Base-by-base conservation (phyloP, 2,888 invertebrate species). In the Scaptomyza caliginosa region DNA sequence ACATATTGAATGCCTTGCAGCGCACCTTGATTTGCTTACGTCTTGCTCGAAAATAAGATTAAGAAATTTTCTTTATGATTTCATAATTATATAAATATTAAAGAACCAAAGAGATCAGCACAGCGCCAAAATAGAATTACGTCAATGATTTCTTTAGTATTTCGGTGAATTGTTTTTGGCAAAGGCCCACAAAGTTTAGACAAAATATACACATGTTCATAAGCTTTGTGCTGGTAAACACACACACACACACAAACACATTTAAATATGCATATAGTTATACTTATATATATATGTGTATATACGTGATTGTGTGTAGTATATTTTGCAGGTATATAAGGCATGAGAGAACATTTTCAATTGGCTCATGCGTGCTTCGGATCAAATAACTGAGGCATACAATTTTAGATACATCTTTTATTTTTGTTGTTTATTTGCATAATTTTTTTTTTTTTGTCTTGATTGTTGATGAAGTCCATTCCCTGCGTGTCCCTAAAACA, bases 81-180 rank as follows among this genome's bases (percentile, higher is more conserved):
- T 87, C 88, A 83, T 83, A 87, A 85, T 79, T 87, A 73, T 87
- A 85, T 77, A 87, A 85, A 83, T 87, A 82, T 64, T 62, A 5
- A 28, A 11, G 28, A 28, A 28, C 2, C 0, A 16, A 8, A 34
- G 4, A 55, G 30, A 21, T 36, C 40, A 38, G 62, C 50, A 40
- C 42, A 45, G 21, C 54, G 63, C 54, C 30, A 69, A 74, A 72
- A 74, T 63, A 57, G 58, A 63, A 83, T 83, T 83, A 79, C 83
- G 83, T 83, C 83, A 83, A 83, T 82, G 88, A 72, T 66, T 60
- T 59, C n/a, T 67, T 59, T 43, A 52, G 43, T 49, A 36, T 34
- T 34, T 52, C 55, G 49, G 58, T 57, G 64, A 67, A 67, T 74
- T 72, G 55, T 71, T 81, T 77, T 87, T 86, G 83, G 86, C 88